Evolutionary conservation across 2,888 invertebrate genomes (phyloP).

Genomic region (Protophormia terraenovae): DNA sequence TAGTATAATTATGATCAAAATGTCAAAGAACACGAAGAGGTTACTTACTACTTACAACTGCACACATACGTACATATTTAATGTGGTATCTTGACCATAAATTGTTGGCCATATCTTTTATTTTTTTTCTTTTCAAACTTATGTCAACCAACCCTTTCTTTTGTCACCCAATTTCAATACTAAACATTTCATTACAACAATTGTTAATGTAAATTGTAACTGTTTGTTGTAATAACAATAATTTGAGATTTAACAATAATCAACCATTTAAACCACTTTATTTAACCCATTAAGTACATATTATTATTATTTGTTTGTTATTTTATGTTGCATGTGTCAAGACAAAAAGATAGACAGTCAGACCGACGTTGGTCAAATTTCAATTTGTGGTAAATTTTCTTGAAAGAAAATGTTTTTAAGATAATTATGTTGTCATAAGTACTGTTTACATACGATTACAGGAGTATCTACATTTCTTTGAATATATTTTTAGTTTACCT

Average conservation of each 20-base stretch:
- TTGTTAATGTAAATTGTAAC: neutral
- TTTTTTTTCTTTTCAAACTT: slow-evolving; percentile 9
- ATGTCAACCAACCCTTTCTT: slow-evolving; percentile 57
- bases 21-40: slow-evolving; percentile 53
- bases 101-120: slow-evolving; percentile 9
- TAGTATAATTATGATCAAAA: slow-evolving; percentile 53
- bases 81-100: slow-evolving; percentile 13
- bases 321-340: slow-evolving; percentile 35
- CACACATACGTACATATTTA: neutral
- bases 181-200: slow-evolving; percentile 47
- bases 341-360: neutral
- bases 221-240: slow-evolving; percentile 26
- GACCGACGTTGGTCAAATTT: slow-evolving; percentile 24
- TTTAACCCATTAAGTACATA: neutral
- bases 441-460: slow-evolving; percentile 1
- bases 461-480: neutral
- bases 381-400: slow-evolving; percentile 56
- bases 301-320: neutral
- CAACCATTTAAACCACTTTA: slow-evolving; percentile 3
- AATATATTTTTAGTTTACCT: neutral
- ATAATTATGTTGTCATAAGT: slow-evolving; percentile 51
- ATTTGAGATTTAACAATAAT: slow-evolving; percentile 46
- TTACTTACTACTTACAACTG: slow-evolving; percentile 10
- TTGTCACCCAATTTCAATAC: slow-evolving; percentile 50
- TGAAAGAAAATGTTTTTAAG: slow-evolving; percentile 58